These are phyloP conservation scores for Girardia tigrina DNA, from an alignment of 2,888 invertebrate species.

Conservation along the genomic window DNA sequence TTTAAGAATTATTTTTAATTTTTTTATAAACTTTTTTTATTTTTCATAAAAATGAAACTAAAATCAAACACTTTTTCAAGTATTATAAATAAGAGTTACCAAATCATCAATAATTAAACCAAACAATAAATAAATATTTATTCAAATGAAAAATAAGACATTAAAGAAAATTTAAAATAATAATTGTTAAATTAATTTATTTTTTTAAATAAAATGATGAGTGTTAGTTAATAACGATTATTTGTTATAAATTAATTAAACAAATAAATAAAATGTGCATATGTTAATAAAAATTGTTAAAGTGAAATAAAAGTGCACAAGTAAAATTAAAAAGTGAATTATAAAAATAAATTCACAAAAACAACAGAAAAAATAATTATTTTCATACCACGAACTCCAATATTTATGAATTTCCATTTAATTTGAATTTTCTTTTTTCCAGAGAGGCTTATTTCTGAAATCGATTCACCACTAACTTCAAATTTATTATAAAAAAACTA, in stretches of 20 bases:
- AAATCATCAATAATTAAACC: too few relatives aligned
- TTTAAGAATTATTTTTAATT: too few relatives aligned
- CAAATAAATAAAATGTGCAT: background rate
- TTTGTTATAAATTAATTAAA: background rate
- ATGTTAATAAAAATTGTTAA: background rate
- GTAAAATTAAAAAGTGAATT: background rate
- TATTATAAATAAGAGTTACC: too few relatives aligned
- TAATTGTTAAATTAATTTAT: too few relatives aligned
- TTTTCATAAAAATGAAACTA: too few relatives aligned
- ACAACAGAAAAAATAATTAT: conserved; percentile 13
- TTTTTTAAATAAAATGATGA: too few relatives aligned
- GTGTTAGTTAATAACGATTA: too few relatives aligned
- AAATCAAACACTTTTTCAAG: too few relatives aligned
- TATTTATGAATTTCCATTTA: background rate
- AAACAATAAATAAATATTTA: background rate
- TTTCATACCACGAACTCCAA: conserved; percentile 19
- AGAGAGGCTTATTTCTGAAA: background rate
- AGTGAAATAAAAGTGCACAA: background rate
- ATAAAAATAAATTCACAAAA: background rate
- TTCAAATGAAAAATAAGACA: background rate
- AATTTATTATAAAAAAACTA: too few relatives aligned
- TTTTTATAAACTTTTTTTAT: too few relatives aligned
- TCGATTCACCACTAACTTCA: conserved; percentile 4
- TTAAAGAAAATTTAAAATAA: too few relatives aligned
- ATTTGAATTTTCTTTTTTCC: background rate